Conservation (phyloP, 2,797 vertebrate genomes). For the Enteromius paludinosus region DNA sequence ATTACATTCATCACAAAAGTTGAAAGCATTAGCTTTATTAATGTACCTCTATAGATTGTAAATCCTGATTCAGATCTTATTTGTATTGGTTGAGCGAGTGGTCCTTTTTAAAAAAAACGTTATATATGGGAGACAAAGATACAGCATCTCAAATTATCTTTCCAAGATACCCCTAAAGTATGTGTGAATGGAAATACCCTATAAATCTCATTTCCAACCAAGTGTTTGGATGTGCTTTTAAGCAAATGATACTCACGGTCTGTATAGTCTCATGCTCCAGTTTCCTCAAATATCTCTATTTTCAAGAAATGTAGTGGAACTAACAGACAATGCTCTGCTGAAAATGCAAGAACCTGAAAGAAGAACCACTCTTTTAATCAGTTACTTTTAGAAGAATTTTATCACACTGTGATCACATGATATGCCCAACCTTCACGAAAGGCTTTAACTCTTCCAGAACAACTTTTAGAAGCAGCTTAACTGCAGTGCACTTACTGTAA, state of each 20-base stretch:
- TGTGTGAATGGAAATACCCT: neutral
- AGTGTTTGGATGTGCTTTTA: neutral
- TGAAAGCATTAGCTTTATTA: neutral
- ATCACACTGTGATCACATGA: neutral
- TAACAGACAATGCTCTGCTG: neutral
- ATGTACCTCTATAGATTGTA: neutral
- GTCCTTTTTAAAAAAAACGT: neutral
- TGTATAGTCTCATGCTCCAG: neutral
- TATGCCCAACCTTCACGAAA: neutral
- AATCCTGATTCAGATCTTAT: neutral
- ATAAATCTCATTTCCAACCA: neutral
- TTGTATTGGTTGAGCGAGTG: neutral
- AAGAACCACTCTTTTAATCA: neutral
- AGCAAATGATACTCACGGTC: neutral
- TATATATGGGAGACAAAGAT: neutral
- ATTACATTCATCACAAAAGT: neutral
- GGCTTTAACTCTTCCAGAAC: constrained; percentile 3
- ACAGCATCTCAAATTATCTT: neutral
- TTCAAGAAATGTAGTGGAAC: neutral
- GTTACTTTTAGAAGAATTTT: neutral
- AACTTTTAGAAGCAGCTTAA: constrained; percentile 19
- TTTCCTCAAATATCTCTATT: neutral
- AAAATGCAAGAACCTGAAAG: neutral
- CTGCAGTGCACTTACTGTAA: constrained; percentile 22
- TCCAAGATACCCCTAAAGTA: neutral